Conservation (phyloP, 2,888 invertebrate genomes). For the Eupsilia transversa region DNA sequence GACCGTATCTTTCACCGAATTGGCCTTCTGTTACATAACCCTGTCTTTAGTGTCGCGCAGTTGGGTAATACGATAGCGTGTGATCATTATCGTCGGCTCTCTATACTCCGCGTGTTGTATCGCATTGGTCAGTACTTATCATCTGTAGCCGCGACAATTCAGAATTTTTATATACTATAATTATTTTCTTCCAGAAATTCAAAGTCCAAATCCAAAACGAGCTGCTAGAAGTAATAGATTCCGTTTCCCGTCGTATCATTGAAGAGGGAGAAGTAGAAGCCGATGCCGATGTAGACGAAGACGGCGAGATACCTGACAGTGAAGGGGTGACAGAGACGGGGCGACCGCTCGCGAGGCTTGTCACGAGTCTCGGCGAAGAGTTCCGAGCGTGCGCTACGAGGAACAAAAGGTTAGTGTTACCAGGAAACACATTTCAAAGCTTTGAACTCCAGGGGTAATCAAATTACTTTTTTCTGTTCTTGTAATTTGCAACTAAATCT, state of each 20-base stretch:
- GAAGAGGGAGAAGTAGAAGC: conserved; percentile 88
- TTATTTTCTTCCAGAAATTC: conserved; percentile 90
- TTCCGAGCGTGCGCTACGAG: conserved; percentile 83
- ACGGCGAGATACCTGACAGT: conserved; percentile 75
- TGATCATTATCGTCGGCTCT: background rate
- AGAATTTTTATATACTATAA: background rate
- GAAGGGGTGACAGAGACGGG: conserved; percentile 81
- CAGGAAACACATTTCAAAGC: background rate
- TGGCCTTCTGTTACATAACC: no score
- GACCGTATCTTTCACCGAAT: no score
- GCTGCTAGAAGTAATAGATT: conserved; percentile 94
- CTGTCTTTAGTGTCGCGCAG: background rate
- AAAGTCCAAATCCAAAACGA: conserved; percentile 96
- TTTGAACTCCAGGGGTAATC: background rate
- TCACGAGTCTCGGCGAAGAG: conserved; percentile 82
- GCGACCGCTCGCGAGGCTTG: conserved; percentile 80
- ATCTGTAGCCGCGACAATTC: background rate
- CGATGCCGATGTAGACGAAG: conserved; percentile 78
- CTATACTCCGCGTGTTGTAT: background rate
- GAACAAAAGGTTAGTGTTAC: conserved; percentile 78
- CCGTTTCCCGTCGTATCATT: conserved; percentile 94
- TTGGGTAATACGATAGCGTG: background rate
- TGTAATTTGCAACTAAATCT: background rate
- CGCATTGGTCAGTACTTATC: background rate
- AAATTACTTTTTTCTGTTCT: background rate